Conservation (phyloP, 2,888 invertebrate genomes). For the Sphecodes monilicornis region DNA sequence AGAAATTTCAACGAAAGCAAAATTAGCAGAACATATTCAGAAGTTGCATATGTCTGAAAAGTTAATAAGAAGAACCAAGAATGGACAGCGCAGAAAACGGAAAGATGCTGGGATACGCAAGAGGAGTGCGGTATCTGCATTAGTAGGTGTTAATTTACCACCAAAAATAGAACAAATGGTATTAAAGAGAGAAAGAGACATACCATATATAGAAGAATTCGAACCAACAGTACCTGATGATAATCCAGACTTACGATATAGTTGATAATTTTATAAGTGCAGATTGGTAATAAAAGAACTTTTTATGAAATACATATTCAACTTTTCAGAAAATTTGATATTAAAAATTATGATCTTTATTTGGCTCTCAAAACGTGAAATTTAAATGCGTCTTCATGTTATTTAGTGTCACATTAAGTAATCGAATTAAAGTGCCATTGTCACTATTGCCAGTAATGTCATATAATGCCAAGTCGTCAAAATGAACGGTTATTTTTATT, state of each 20-base stretch:
- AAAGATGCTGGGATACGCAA: slow-evolving; percentile 72
- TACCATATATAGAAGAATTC: slow-evolving; percentile 15
- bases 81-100: slow-evolving; percentile 48
- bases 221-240: neutral
- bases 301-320: neutral
- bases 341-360: no score
- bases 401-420: no score
- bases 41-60: slow-evolving; percentile 58
- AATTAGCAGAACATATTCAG: slow-evolving; percentile 70
- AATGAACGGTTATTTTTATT: no score
- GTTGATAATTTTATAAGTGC: neutral
- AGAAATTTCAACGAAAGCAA: slow-evolving; percentile 65
- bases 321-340: neutral
- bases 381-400: no score
- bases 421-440: no score
- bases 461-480: no score
- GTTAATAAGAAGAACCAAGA: slow-evolving; percentile 41
- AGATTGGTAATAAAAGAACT: neutral
- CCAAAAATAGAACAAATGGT: slow-evolving; percentile 55
- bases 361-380: no score
- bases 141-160: slow-evolving; percentile 72
- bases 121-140: slow-evolving; percentile 67
- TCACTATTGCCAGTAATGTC: no score
- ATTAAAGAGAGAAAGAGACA: slow-evolving; percentile 47
- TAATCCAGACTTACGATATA: neutral